Evolutionary conservation across 2,797 vertebrate species (phyloP), one percentile per base, ranked within the genome.

Genomic region (Neosilurus mollespiculum): DNA sequence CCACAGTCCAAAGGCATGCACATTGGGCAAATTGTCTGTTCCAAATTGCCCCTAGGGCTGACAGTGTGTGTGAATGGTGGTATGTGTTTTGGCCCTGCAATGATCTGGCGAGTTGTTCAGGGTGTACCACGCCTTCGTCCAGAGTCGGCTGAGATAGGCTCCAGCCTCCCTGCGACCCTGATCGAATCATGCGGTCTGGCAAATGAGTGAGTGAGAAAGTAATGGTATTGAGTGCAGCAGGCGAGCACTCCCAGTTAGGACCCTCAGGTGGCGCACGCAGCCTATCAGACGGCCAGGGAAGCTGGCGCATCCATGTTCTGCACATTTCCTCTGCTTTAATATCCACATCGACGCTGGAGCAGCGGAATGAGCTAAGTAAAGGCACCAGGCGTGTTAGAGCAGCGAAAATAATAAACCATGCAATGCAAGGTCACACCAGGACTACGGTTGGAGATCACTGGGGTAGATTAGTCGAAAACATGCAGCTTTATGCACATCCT

Each of bases 401-500:
- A 24, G 22, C 20, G 37, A 18, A 64, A 64, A 78, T 51, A 26
- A 24, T 26, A 9, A 51, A 78, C 16, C 37, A 26, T 24, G 76
- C 75, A 62, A 1, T 49, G 58, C n/a, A 65, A 49, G 14, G 61
- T 78, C 26, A 78, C 76, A 18, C 16, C 5, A 64, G 59, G n/a
- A 26, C 59, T 64, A 9, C 61, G 37, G 22, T 16, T 65, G 61
- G 61, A 64, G 37, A 65, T 78, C 43, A 65, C 9, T 65, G 43
- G 61, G 4, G 37, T 62, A 62, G 58, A 51, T 11, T 22, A 15
- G 16, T 73, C 54, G 9, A 73, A 14, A 82, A 16, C 71, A 53
- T 54, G 24, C 18, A 30, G 59, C 70, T 73, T 81, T 62, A 37
- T 78, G 76, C 94, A 96, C 95, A 94, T 95, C 95, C 94, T 93